Evolutionary conservation across 2,888 invertebrate genomes (phyloP), one percentile per base, ranked within the genome.

Genomic region (Holacanthella duospinosa): DNA sequence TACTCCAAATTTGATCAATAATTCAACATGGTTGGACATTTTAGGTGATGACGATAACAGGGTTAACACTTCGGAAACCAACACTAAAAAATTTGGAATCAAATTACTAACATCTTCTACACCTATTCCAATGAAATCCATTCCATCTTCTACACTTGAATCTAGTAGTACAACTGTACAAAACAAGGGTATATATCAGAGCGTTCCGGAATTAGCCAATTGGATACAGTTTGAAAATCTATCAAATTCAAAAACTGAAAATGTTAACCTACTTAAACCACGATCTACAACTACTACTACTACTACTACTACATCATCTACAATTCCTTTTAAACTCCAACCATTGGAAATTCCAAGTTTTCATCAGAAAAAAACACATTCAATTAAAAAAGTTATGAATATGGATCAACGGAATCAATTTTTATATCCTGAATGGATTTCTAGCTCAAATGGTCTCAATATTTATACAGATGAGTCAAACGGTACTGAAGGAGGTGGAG

Each of bases 401-500:
- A 16, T 6, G 6, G 9, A 36, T 36, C 36, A 36, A 36, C 36
- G 36, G 9, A 36, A 6, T 36, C 36, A 36, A 16, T 36, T 36
- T 29, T n/a, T 67, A 1, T 68, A 69, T 36, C 71, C 71, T 9
- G 69, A 71, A 64, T 69, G 69, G 71, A 63, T 69, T 25, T 62
- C 66, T 21, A 67, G 69, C 29, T 66, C 67, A 19, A 66, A 66
- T 25, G 68, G 53, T n/a, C 12, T 53, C 6, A 16, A 43, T 43
- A 12, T 12, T 43, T 43, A 12, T 43, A 9, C 12, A 6, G 53
- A 53, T 9, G 21, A n/a, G 53, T n/a, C n/a, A 53, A 24, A 53
- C 53, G 21, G 21, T n/a, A 26, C 26, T 3, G 55, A 55, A 4
- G 21, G 26, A 12, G 21, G 21, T 26, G 24, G 4, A 27, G 26